Base-by-base conservation (phyloP, 1,140 invertebrate species). In the Cydia fagiglandana region DNA sequence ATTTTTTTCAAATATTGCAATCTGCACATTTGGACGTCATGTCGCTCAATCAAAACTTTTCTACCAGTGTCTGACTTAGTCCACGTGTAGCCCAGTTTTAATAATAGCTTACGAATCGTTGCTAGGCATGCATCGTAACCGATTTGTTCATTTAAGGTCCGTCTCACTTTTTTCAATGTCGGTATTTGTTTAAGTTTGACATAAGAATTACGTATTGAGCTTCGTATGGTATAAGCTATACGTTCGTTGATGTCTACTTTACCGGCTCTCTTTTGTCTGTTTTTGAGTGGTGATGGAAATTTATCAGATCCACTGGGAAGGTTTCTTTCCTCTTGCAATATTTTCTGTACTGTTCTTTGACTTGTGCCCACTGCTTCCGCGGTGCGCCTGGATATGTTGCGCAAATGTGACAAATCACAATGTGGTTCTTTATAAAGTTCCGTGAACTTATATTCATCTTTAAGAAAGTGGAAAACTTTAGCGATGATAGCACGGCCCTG, bases 61-160 rank as follows among this genome's bases (percentile, higher is more conserved):
- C 64, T 20, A 34, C 50, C 66, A n/a, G 17, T 28, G 2, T 56
- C 73, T n/a, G 45, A 56, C 50, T 77, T 75, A 34, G 56, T 73
- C 76, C 76, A 77, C 13, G 74, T 75, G 41, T 74, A 77, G 41
- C 73, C 76, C 45, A 77, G 24, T 38, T 77, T 77, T 2, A 68
- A 4, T 38, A 74, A 56, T 66, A 75, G 56, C 30, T 74, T 53
- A 53, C 64, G 73, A 28, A 74, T 7, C 4, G 76, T 77, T 10
- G 4, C 28, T 50, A 56, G 20, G 38, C 76, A 77, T 6, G 34
- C 76, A 20, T 53, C 41, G 20, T 61, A 64, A 10, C 64, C 66
- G 13, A 73, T 73, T 61, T 76, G 73, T 38, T 76, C 47, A 20
- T 76, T 76, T 56, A 73, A 73, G 7, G 50, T 41, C 38, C 7